Evolutionary conservation across 2,888 invertebrate genomes (phyloP).

Genomic region (Tipula lateralis): DNA sequence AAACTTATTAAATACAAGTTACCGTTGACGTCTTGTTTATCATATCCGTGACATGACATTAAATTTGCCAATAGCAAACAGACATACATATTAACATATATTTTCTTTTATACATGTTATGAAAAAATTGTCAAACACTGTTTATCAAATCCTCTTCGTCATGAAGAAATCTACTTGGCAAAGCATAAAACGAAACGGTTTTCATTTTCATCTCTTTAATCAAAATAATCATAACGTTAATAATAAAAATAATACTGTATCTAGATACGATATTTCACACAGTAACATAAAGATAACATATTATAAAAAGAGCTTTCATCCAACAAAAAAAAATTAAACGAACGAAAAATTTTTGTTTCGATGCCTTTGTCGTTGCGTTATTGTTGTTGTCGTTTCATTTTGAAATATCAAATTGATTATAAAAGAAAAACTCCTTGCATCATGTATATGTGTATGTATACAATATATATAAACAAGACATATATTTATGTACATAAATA

Average conservation of each 20-base stretch:
- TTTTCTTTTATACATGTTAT: background rate
- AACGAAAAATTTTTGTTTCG: background rate
- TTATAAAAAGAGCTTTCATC: slow-evolving; percentile 15
- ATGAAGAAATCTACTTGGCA: background rate
- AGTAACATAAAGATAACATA: background rate
- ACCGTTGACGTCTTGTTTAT: background rate
- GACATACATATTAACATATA: background rate
- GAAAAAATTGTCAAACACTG: background rate
- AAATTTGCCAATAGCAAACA: slow-evolving; percentile 7
- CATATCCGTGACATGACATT: slow-evolving; percentile 1
- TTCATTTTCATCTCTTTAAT: background rate
- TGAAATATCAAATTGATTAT: background rate
- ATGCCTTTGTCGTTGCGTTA: background rate
- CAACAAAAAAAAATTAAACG: background rate
- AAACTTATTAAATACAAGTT: background rate
- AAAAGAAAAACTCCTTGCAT: background rate
- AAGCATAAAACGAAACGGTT: background rate
- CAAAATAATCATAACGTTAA: background rate
- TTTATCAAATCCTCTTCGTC: background rate
- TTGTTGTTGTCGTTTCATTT: background rate
- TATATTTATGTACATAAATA: background rate
- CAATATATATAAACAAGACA: too few species aligned
- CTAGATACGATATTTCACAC: background rate
- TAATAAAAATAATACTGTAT: background rate
- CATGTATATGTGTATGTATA: too few species aligned